Evolutionary conservation across 2,113 vertebrate species (phyloP).

Genomic region (Propithecus coquereli): DNA sequence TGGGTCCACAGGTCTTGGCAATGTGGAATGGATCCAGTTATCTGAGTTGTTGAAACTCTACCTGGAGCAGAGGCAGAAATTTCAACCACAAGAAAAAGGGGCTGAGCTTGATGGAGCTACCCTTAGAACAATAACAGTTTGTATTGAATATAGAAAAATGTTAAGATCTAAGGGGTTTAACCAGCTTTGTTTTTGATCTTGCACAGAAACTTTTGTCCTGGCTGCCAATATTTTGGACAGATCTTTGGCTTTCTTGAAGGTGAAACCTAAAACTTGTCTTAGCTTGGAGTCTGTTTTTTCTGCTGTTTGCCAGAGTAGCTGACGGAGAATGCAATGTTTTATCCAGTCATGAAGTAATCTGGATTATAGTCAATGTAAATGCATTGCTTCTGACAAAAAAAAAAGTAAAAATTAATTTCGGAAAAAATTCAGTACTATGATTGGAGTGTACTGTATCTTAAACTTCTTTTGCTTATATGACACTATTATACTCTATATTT

Average conservation of each 20-base stretch:
- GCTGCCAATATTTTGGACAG: slow-evolving; percentile 91
- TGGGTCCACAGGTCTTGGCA: slow-evolving; percentile 66
- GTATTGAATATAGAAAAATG: slow-evolving; percentile 86
- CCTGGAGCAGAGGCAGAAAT: slow-evolving; percentile 84
- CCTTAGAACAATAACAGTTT: slow-evolving; percentile 83
- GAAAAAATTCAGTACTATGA: slow-evolving; percentile 86
- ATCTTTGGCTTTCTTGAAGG: slow-evolving; percentile 91
- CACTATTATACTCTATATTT: slow-evolving; percentile 30
- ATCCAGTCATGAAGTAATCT: slow-evolving; percentile 87
- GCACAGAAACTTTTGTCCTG: slow-evolving; percentile 90
- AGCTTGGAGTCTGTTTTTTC: slow-evolving; percentile 89
- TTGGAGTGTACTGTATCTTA: slow-evolving; percentile 90
- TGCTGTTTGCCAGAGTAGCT: slow-evolving; percentile 87
- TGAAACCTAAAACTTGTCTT: slow-evolving; percentile 91
- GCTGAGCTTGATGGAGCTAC: slow-evolving; percentile 84
- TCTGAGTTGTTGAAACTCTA: slow-evolving; percentile 88
- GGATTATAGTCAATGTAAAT: slow-evolving; percentile 88
- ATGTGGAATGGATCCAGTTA: slow-evolving; percentile 84
- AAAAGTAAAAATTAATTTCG: slow-evolving; percentile 89
- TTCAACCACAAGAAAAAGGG: slow-evolving; percentile 84
- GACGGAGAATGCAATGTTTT: slow-evolving; percentile 89
- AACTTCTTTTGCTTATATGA: slow-evolving; percentile 78
- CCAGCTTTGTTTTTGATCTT: slow-evolving; percentile 87
- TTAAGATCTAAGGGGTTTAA: slow-evolving; percentile 89
- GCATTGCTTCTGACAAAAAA: slow-evolving; percentile 87